These are phyloP conservation scores for Eupsilia transversa DNA, from an alignment of 2,888 invertebrate species.

Conservation along the genomic window DNA sequence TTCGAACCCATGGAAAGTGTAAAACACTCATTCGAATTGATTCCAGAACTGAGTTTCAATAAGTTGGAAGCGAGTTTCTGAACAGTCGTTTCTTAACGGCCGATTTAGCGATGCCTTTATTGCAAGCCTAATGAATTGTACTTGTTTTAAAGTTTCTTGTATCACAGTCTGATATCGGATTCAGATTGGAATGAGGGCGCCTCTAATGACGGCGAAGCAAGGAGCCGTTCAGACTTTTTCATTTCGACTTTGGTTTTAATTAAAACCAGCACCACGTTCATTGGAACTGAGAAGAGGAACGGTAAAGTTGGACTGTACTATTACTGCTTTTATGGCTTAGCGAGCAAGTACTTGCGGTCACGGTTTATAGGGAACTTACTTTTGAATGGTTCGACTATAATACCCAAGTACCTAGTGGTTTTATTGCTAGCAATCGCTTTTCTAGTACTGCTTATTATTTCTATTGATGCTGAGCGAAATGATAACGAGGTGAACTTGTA, in stretches of 20 bases:
- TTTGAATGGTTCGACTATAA: slow-evolving; percentile 53
- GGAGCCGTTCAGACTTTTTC: slow-evolving; percentile 76
- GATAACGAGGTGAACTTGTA: slow-evolving; percentile 3
- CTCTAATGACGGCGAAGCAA: slow-evolving; percentile 80
- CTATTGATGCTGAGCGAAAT: not conserved
- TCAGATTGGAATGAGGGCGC: slow-evolving; percentile 75
- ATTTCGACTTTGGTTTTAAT: slow-evolving; percentile 82
- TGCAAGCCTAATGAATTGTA: slow-evolving; percentile 83
- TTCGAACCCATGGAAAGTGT: slow-evolving; percentile 69
- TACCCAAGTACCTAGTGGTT: slow-evolving; percentile 31
- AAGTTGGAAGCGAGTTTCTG: slow-evolving; percentile 68
- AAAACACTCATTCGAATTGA: slow-evolving; percentile 74
- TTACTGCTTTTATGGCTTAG: slow-evolving; percentile 63
- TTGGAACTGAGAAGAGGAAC: slow-evolving; percentile 69
- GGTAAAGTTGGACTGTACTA: slow-evolving; percentile 67
- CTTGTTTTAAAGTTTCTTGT: slow-evolving; percentile 84
- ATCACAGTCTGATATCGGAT: slow-evolving; percentile 78
- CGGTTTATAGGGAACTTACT: slow-evolving; percentile 55
- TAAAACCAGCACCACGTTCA: slow-evolving; percentile 79
- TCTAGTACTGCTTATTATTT: slow-evolving; percentile 30
- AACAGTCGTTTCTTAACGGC: slow-evolving; percentile 73
- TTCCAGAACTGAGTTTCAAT: slow-evolving; percentile 70
- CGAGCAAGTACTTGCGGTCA: slow-evolving; percentile 59
- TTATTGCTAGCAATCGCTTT: slow-evolving; percentile 41
- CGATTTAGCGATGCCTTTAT: slow-evolving; percentile 80